Percentiles rank a stretch among this genome's conserved stretches.
Conservation (phyloP, 2,113 vertebrate genomes). For the Nyctereutes procyonoides region DNA sequence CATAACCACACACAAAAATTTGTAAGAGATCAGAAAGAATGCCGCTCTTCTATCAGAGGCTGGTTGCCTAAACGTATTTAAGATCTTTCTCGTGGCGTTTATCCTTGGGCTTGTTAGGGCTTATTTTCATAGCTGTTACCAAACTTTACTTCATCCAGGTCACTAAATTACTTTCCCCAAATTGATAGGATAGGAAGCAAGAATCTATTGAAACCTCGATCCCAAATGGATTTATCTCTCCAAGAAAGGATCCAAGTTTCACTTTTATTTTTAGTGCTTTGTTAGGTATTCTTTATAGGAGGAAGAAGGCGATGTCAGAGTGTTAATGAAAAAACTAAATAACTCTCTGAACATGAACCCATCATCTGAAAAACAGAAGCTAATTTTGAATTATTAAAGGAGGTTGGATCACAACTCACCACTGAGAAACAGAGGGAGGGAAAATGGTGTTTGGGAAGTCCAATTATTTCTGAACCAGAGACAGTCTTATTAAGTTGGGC, state of each 20-base stretch:
- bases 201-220: constrained; percentile 16
- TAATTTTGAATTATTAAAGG: constrained; percentile 87
- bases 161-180: constrained; percentile 44
- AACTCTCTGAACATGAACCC: constrained; percentile 79
- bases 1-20: not conserved
- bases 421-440: constrained; percentile 81
- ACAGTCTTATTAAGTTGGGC: constrained; percentile 91
- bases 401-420: constrained; percentile 77
- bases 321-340: constrained; percentile 88
- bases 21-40: not conserved
- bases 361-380: constrained; percentile 81
- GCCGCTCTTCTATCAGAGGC: not conserved
- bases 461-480: constrained; percentile 89
- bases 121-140: not conserved
- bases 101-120: not conserved
- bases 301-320: constrained; percentile 58
- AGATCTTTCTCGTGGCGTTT: not conserved
- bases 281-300: constrained; percentile 53
- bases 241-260: not conserved
- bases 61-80: not conserved
- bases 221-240: constrained; percentile 70
- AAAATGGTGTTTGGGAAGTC: constrained; percentile 87
- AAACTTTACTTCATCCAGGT: not conserved
- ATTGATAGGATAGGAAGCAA: constrained; percentile 7
- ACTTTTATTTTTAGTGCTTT: constrained; percentile 57